phyloP scores from a whole-genome alignment of 2,797 vertebrate genomes.

The Okamejei kenojei region DNA sequence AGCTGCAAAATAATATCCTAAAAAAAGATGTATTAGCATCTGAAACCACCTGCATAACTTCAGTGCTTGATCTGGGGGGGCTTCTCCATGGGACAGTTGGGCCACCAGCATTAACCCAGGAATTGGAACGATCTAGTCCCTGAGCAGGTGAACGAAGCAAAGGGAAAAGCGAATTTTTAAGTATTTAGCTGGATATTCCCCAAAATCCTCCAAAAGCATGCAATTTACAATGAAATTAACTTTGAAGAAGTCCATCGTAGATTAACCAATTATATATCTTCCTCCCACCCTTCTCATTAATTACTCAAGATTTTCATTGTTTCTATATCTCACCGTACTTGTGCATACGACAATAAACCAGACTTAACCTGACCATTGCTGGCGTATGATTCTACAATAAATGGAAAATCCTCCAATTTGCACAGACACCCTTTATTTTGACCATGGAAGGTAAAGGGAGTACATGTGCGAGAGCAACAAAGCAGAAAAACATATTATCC shows the following conservation, averaged over 20 bases:
- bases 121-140: slow-evolving; percentile 99
- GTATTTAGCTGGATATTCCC: neutral
- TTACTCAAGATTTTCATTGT: neutral
- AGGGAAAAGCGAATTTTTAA: slow-evolving; percentile 66
- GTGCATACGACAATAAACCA: too few relatives aligned
- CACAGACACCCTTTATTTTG: neutral
- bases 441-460: neutral
- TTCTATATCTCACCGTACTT: neutral
- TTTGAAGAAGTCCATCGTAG: neutral
- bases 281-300: neutral
- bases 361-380: too few relatives aligned
- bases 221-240: neutral
- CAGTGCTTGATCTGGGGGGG: slow-evolving; percentile 92
- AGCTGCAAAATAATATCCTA: slow-evolving; percentile 46
- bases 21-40: slow-evolving; percentile 49
- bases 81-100: slow-evolving; percentile 97
- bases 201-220: neutral
- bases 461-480: neutral
- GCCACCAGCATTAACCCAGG: slow-evolving; percentile 99
- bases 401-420: neutral
- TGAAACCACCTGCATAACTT: slow-evolving; percentile 94
- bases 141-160: slow-evolving; percentile 70
- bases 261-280: neutral
- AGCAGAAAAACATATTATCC: neutral
- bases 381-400: neutral